phyloP scores from a whole-genome alignment of 2,888 invertebrate genomes.

The Dolomedes plantarius region DNA sequence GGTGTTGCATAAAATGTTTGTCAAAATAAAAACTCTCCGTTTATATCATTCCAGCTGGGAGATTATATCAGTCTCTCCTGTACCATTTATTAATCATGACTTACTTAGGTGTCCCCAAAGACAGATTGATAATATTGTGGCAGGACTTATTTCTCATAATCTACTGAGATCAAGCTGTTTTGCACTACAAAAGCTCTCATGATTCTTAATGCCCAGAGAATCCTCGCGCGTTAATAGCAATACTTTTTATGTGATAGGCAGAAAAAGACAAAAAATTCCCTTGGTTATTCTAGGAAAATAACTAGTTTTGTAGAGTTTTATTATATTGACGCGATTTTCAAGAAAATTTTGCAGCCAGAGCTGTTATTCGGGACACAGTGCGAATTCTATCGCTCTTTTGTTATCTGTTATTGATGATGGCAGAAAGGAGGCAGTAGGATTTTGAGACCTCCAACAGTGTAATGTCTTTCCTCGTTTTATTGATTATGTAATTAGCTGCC shows the following conservation, averaged over 20 bases:
- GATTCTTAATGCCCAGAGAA: too few species aligned
- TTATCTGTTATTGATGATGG: constrained; percentile 66
- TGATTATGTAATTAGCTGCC: constrained; percentile 69
- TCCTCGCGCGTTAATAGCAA: not conserved
- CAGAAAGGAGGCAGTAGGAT: constrained; percentile 50
- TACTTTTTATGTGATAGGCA: not conserved
- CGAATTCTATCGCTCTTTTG: constrained; percentile 64
- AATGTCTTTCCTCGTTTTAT: constrained; percentile 70
- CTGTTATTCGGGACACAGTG: constrained; percentile 49
- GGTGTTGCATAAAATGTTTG: too few species aligned
- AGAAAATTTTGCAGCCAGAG: constrained; percentile 40
- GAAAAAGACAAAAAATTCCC: constrained; percentile 22
- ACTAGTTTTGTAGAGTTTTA: constrained; percentile 52
- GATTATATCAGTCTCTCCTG: too few species aligned
- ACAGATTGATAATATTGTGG: too few species aligned
- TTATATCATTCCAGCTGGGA: too few species aligned
- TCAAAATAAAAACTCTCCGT: too few species aligned
- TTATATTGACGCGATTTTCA: constrained; percentile 55
- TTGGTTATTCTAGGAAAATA: constrained; percentile 38
- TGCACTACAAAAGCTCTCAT: too few species aligned
- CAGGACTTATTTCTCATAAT: too few species aligned
- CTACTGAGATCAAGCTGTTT: too few species aligned
- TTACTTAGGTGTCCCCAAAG: too few species aligned
- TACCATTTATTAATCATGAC: too few species aligned
- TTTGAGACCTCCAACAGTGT: constrained; percentile 69